These are phyloP conservation scores for Pseudolycoriella hygida DNA, from an alignment of 2,888 invertebrate genomes.

Conservation along the genomic window DNA sequence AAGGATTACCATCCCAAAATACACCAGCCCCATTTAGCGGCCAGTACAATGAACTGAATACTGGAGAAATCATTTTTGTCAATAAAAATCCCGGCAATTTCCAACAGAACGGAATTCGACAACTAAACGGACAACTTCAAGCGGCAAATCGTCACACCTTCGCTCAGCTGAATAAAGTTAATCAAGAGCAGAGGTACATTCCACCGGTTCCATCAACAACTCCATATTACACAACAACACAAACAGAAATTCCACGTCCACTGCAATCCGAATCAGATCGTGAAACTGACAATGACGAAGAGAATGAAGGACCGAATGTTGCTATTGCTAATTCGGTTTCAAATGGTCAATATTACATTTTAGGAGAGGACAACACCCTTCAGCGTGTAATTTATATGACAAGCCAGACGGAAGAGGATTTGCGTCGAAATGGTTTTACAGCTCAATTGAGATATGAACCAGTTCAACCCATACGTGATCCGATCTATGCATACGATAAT, in stretches of 20 bases:
- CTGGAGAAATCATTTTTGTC: not conserved
- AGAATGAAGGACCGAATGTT: conserved; percentile 12
- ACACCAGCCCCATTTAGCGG: conserved; percentile 5
- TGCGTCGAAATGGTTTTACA: conserved; percentile 20
- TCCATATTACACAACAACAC: conserved; percentile 5
- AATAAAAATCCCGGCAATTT: not conserved
- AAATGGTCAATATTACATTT: conserved; percentile 26
- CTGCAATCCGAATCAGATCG: conserved; percentile 3
- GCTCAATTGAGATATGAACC: conserved; percentile 25
- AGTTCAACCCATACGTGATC: conserved; percentile 26
- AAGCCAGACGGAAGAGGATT: conserved; percentile 19
- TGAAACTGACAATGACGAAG: conserved; percentile 5
- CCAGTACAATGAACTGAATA: conserved; percentile 6
- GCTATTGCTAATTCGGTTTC: conserved; percentile 14
- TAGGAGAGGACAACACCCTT: conserved; percentile 24
- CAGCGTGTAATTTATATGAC: conserved; percentile 26
- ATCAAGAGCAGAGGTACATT: conserved; percentile 6
- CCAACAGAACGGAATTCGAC: conserved; percentile 2
- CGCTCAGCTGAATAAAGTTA: conserved; percentile 4
- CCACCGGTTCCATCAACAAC: conserved; percentile 3
- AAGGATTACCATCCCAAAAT: conserved; percentile 11
- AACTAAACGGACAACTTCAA: not conserved
- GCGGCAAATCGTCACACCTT: conserved; percentile 2
- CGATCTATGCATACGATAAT: conserved; percentile 25
- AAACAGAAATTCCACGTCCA: conserved; percentile 3